Evolutionary conservation across 2,797 vertebrate genomes (phyloP).

Genomic region (Dromococcyx pavoninus): DNA sequence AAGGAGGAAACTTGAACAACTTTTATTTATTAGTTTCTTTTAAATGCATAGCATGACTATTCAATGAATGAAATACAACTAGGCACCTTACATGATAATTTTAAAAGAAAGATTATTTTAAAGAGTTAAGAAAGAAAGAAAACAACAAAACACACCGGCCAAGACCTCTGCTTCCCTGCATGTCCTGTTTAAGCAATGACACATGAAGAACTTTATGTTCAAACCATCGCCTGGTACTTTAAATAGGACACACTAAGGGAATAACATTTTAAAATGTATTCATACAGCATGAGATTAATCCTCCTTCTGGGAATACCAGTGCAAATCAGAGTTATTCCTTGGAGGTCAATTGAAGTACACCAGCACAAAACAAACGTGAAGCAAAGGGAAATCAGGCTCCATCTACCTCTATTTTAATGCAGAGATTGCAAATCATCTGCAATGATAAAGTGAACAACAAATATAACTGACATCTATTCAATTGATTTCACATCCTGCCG

Average conservation of each 20-base stretch:
- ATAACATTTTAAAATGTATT: conserved; percentile 28
- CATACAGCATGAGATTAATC: background rate
- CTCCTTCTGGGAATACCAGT: conserved; percentile 7
- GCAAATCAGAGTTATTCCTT: conserved; percentile 36
- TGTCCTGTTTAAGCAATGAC: conserved; percentile 13
- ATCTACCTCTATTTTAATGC: conserved; percentile 29
- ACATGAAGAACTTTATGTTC: conserved; percentile 55
- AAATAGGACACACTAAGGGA: conserved; percentile 42
- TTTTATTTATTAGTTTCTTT: background rate
- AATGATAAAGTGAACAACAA: conserved; percentile 36
- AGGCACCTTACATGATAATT: background rate
- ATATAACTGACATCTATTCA: conserved; percentile 46
- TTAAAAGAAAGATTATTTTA: background rate
- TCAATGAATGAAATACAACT: background rate
- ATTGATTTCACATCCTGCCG: conserved; percentile 46
- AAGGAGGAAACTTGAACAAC: background rate
- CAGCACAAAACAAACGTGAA: background rate
- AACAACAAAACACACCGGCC: background rate
- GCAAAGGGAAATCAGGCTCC: background rate
- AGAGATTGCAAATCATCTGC: conserved; percentile 42
- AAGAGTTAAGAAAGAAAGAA: background rate
- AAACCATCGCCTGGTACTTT: conserved; percentile 11
- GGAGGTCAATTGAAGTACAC: conserved; percentile 18
- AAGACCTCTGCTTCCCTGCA: background rate
- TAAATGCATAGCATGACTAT: background rate